Base-by-base conservation (phyloP, 2,797 vertebrate species). In the Adelosebastes latens region DNA sequence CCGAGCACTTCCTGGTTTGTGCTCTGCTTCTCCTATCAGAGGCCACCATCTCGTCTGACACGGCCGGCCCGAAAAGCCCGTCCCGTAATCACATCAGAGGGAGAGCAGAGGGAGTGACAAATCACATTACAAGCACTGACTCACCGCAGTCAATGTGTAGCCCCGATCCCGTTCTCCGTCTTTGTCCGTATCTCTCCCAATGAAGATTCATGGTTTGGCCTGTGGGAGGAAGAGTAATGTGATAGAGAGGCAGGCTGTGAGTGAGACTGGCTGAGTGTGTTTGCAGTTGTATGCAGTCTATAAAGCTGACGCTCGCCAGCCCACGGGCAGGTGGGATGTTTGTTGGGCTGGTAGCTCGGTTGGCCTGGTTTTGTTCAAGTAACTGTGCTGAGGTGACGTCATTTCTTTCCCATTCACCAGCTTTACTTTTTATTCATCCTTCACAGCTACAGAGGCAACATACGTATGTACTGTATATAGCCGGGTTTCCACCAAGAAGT, bases 61-160 rank as follows among this genome's bases (percentile, higher is more conserved):
- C 80, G 59, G 86, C 82, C 77, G 22, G 64, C 84, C 75, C 32
- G 3, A 10, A 74, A 29, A 69, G 75, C 86, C 53, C 75, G 75
- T 79, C 73, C 68, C 32, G 29, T 96, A 95, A 95, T 95, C 92
- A 83, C 84, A 94, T 96, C 93, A 93, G 70, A 58, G 81, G 3
- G 49, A 72, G 86, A 88, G 86, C 82, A 63, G 83, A 87, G 86
- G 84, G 93, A 88, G 85, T 90, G 92, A 91, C 92, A 92, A 95
- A 95, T 94, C 90, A 87, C 91, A 94, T 95, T 93, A 94, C 78
- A 78, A 83, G 81, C 80, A 82, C 86, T 70, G 93, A 93, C 83
- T 93, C 92, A 90, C 75, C 79, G 87, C 87, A 90, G 84, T 82
- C 81, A 58, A 80, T 80, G 87, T 88, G 90, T 83, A 76, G 84